Evolutionary conservation across 2,888 invertebrate genomes (phyloP).

Genomic region (Anoplius nigerrimus): DNA sequence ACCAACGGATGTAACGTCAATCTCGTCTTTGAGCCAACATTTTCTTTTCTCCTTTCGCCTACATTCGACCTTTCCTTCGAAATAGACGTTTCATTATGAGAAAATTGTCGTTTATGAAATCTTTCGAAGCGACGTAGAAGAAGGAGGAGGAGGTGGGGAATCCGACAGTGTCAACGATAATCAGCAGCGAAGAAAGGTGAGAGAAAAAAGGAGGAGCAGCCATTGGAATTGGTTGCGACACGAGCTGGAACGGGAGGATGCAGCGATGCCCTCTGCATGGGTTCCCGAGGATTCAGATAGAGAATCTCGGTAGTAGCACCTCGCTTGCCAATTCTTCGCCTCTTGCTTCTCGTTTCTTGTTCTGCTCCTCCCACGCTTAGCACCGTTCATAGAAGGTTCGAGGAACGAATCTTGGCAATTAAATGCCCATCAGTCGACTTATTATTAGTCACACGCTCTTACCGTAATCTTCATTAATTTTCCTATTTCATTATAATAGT

Average conservation of each 20-base stretch:
- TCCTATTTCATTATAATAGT: too few species aligned
- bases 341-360: constrained; percentile 22
- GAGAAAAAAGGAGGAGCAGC: neutral
- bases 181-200: neutral
- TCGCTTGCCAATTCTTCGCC: constrained; percentile 42
- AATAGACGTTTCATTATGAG: too few species aligned
- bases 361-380: constrained; percentile 34
- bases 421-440: constrained; percentile 65
- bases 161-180: neutral
- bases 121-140: too few species aligned
- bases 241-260: constrained; percentile 45
- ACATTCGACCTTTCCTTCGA: too few species aligned
- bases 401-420: constrained; percentile 63
- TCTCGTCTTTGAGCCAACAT: too few species aligned
- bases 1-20: too few species aligned
- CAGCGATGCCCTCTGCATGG: constrained; percentile 44
- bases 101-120: too few species aligned
- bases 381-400: constrained; percentile 48
- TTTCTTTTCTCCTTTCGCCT: too few species aligned
- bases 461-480: too few species aligned
- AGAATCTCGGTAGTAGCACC: constrained; percentile 56
- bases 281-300: constrained; percentile 51
- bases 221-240: constrained; percentile 1
- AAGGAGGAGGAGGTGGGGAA: constrained; percentile 15
- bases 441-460: constrained; percentile 44